Base-by-base conservation (phyloP, 2,888 invertebrate genomes). In the Caenorhabditis drosophilae region DNA sequence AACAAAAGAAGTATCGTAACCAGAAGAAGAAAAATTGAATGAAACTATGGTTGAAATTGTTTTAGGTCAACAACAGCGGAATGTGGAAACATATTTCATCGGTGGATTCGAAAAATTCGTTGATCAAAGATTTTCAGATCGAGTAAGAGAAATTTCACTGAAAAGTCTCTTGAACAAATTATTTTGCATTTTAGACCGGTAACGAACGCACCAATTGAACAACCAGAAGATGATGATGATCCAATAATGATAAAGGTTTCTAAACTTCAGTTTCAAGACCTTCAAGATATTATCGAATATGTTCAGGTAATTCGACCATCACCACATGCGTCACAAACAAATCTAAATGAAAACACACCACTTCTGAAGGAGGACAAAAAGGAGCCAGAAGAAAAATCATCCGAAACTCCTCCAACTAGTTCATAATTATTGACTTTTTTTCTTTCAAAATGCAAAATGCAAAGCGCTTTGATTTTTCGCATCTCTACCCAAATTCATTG, bases 1-100 rank as follows among this genome's bases (percentile, higher is more conserved):
- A 83, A 90, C 92, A 6, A 93, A 95, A 84, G 95, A 95, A 85
- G 91, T n/a, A n/a, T n/a, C 95, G 23, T n/a, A 38, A 11, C 40
- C 6, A 11, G n/a, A n/a, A n/a, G n/a, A n/a, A n/a, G n/a, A n/a
- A n/a, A n/a, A n/a, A n/a, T n/a, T n/a, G n/a, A n/a, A n/a, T n/a
- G n/a, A n/a, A n/a, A 35, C 12, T 35, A 35, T 35, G 15, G 12
- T n/a, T n/a, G n/a, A n/a, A n/a, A n/a, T n/a, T n/a, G n/a, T 16
- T 60, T 56, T n/a, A n/a, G n/a, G n/a, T 76, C 44, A 78, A 80
- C 53, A 68, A 72, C 41, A 74, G 91, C 91, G 26, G 92, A 31
- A 91, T 95, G 81, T 96, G 95, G 95, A 91, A 79, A 49, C 81
- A 82, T 55, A 83, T 83, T 41, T 67, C 73, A 7, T 74, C 71